phyloP scores from a whole-genome alignment of 1,140 invertebrate genomes.

The Aphaenogaster ashmeadi region DNA sequence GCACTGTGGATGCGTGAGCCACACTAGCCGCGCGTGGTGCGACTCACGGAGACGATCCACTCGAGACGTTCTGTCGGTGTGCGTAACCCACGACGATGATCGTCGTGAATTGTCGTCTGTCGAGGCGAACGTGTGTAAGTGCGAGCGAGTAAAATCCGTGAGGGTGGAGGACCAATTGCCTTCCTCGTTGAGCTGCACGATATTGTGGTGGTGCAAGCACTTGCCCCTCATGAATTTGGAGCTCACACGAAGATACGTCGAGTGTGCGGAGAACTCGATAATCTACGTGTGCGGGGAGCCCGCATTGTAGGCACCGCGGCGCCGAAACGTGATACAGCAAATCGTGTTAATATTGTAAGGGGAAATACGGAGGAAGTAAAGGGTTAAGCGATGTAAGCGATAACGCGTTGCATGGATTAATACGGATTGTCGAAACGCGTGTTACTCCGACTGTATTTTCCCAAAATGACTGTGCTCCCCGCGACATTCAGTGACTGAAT shows the following conservation, averaged over 20 bases:
- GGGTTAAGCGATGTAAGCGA: constrained; percentile 21
- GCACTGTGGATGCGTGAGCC: constrained; percentile 59
- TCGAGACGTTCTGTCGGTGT: constrained; percentile 48
- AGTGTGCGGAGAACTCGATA: constrained; percentile 28
- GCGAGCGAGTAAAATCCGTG: constrained; percentile 30
- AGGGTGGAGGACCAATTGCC: constrained; percentile 34
- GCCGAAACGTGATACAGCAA: constrained; percentile 54
- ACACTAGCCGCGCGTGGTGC: constrained; percentile 50
- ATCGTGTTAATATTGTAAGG: constrained; percentile 34
- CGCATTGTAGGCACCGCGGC: constrained; percentile 31
- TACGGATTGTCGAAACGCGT: constrained; percentile 9
- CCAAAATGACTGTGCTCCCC: neutral
- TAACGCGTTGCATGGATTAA: constrained; percentile 20
- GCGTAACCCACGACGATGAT: constrained; percentile 20
- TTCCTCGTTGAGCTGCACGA: constrained; percentile 1
- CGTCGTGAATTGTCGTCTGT: constrained; percentile 50
- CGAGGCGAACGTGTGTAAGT: neutral
- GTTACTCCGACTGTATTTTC: neutral
- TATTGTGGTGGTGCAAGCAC: constrained; percentile 24
- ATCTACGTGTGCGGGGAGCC: constrained; percentile 36
- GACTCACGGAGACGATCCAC: constrained; percentile 45
- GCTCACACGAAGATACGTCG: constrained; percentile 38
- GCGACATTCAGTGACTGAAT: neutral
- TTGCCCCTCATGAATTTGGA: constrained; percentile 46
- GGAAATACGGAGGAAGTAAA: constrained; percentile 32